Percentiles rank a stretch among this genome's conserved stretches.
Evolutionary conservation across 2,797 vertebrate species (phyloP).

Genomic region (Anguilla megastoma): DNA sequence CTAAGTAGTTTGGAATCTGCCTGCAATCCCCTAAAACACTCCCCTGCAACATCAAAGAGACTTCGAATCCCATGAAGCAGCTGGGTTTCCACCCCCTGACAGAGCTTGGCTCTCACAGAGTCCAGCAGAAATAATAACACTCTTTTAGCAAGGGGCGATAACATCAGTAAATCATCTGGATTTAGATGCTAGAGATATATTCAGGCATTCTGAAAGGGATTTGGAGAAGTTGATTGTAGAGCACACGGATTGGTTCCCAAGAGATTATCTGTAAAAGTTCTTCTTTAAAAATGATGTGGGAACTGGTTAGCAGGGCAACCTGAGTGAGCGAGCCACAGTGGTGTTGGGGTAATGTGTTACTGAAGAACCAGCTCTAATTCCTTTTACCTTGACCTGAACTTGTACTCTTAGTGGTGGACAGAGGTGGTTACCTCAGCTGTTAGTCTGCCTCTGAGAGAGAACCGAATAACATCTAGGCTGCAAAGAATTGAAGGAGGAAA

Average conservation of each 20-base stretch:
- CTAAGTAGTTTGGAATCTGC: neutral
- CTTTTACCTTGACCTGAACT: neutral
- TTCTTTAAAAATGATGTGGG: neutral
- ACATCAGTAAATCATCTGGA: neutral
- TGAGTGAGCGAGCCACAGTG: neutral
- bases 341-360: neutral
- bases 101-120: too few species aligned
- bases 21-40: neutral
- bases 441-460: neutral
- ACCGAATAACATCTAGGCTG: neutral
- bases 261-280: neutral
- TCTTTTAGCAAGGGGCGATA: constrained; percentile 11
- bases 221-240: neutral
- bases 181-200: constrained; percentile 26
- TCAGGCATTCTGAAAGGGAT: constrained; percentile 10
- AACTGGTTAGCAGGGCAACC: neutral
- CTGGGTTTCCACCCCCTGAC: neutral
- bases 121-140: neutral
- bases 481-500: neutral
- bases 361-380: neutral
- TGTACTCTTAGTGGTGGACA: neutral
- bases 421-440: neutral
- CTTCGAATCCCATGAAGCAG: neutral
- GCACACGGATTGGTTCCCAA: neutral
- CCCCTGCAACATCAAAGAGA: neutral